Evolutionary conservation across 2,113 vertebrate species (phyloP), one percentile per base, ranked within the genome.

Genomic region (Neodontobutis hainanensis): DNA sequence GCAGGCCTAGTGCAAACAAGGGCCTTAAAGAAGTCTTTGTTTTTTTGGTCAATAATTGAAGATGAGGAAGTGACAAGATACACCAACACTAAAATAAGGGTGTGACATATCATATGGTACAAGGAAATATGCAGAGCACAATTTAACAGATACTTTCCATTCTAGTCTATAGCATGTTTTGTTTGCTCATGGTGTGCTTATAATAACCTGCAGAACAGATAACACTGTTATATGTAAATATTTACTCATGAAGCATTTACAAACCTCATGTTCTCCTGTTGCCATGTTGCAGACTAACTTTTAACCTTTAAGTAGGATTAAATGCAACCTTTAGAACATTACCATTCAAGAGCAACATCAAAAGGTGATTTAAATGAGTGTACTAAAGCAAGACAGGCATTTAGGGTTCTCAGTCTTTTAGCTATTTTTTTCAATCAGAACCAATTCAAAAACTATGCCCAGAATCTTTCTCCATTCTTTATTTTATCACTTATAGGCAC

Each of bases 21-120:
- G 15, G 51, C 35, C 69, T 71, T 74, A 52, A 75, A 81, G 58
- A 7, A 10, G 5, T 48, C 50, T 62, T 40, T 57, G 35, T 16
- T 35, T 27, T 27, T 71, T 45, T 75, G 85, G 66, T 84, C 82
- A 84, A 77, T 45, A 34, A 19, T 70, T 48, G 11, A 77, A 55
- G 19, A 68, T 45, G 34, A 70, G 46, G 67, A 78, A 61, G 46
- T 59, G 10, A 43, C 48, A 46, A 50, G n/a, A 66, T 48, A 38
- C 2, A 43, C 6, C 3, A n/a, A 52, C n/a, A 66, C 48, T 53
- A 32, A 51, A 46, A 63, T 69, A 55, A 57, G 5, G 8, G 27
- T 27, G 16, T 49, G 35, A 70, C 34, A 44, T 2, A 3, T 16
- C 10, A 7, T 5, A 40, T 11, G 2, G 4, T 38, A 59, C 1